A percentile compares a stretch with the other conserved stretches of the same genome.
These are phyloP conservation scores for Prosopocoilus inquinatus DNA, from an alignment of 2,888 invertebrate species.

Conservation along the genomic window DNA sequence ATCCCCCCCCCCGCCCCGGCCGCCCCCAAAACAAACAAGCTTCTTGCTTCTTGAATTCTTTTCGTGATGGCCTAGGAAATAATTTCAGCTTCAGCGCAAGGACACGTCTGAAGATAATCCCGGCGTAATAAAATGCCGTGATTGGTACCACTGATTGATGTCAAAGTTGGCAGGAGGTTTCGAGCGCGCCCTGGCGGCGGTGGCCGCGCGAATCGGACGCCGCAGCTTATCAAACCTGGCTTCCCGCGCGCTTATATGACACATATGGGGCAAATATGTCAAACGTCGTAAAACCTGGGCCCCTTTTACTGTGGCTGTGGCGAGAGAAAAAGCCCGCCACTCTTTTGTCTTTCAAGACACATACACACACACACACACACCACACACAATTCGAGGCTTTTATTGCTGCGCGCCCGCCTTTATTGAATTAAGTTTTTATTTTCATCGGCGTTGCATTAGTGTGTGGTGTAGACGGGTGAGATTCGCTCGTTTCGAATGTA, in stretches of 20 bases:
- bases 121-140: slow-evolving; percentile 28
- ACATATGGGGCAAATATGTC: slow-evolving; percentile 27
- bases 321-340: slow-evolving; percentile 22
- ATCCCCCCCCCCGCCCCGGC: too few relatives aligned
- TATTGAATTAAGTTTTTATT: background rate
- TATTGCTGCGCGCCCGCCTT: background rate
- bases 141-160: slow-evolving; percentile 29
- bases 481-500: too few relatives aligned
- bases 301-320: slow-evolving; percentile 24
- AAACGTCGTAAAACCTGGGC: slow-evolving; percentile 28
- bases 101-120: slow-evolving; percentile 30
- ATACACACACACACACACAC: background rate
- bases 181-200: slow-evolving; percentile 4
- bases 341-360: background rate
- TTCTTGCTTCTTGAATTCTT: too few relatives aligned
- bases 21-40: too few relatives aligned
- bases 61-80: too few relatives aligned
- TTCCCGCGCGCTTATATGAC: slow-evolving; percentile 25
- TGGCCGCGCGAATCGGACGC: background rate
- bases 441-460: background rate
- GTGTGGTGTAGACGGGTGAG: background rate
- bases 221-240: slow-evolving; percentile 15
- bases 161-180: slow-evolving; percentile 23
- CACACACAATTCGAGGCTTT: background rate
- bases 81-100: slow-evolving; percentile 14